phyloP scores from a whole-genome alignment of 37 sponge, comb jelly and placozoan genomes.

The Tethya wilhelma region DNA sequence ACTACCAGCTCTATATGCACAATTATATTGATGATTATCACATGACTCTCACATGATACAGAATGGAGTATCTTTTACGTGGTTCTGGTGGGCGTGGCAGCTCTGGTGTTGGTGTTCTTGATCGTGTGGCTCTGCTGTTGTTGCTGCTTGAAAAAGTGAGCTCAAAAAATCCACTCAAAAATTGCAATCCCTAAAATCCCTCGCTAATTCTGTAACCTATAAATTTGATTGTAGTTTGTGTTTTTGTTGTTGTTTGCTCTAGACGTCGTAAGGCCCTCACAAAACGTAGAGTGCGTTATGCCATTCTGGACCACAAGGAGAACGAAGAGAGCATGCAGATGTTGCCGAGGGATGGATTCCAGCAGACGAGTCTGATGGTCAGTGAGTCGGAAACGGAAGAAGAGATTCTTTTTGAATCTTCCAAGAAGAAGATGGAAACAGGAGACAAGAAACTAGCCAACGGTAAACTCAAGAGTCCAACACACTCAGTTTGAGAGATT shows the following conservation, averaged over 20 bases:
- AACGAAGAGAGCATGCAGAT: constrained; percentile 23
- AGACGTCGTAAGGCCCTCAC: not conserved
- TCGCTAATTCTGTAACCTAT: not conserved
- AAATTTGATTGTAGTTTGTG: too few relatives aligned
- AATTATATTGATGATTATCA: not conserved
- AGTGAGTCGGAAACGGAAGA: constrained; percentile 70
- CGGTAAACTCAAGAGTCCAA: too few relatives aligned
- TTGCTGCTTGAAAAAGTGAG: constrained; percentile 71
- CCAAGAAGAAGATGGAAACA: constrained; percentile 24
- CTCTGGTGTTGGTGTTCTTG: constrained; percentile 19
- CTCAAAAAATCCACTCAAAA: not conserved
- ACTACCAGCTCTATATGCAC: too few relatives aligned
- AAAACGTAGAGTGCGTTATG: constrained; percentile 7
- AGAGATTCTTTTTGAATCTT: constrained; percentile 59
- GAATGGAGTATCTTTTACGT: constrained; percentile 74
- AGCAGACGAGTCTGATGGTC: constrained; percentile 65
- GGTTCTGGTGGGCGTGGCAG: constrained; percentile 37
- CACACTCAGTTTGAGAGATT: too few relatives aligned
- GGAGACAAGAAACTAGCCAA: too few relatives aligned
- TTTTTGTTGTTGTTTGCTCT: constrained; percentile 11
- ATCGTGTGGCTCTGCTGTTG: constrained; percentile 70
- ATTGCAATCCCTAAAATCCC: not conserved
- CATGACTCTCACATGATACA: constrained; percentile 2
- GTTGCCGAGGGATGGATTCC: constrained; percentile 21
- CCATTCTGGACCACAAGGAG: constrained; percentile 36